phyloP scores from a whole-genome alignment of 2,888 invertebrate species.

The Eupeodes latifasciatus region DNA sequence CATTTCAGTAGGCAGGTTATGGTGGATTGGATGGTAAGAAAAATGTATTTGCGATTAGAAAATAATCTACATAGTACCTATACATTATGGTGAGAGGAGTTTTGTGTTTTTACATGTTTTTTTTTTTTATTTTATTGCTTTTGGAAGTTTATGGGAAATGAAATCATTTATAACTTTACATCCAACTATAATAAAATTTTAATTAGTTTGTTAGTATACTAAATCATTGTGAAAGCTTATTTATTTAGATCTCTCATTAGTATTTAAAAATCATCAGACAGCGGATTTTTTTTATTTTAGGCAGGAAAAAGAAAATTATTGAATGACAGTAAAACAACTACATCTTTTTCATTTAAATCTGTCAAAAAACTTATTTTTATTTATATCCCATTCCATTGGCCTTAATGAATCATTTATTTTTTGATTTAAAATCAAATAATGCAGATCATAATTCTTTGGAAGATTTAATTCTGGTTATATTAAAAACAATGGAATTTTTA shows the following conservation, averaged over 20 bases:
- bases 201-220: not conserved
- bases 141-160: constrained; percentile 4
- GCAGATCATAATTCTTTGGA: too few relatives aligned
- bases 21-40: not conserved
- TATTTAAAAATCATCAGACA: not conserved
- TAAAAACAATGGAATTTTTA: too few relatives aligned
- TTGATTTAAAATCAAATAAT: too few relatives aligned
- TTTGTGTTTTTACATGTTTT: not conserved
- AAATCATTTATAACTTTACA: constrained; percentile 2
- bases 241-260: not conserved
- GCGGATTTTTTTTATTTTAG: not conserved
- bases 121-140: not conserved
- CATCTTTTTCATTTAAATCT: too few relatives aligned
- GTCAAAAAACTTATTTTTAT: too few relatives aligned
- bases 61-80: not conserved
- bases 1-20: constrained; percentile 3
- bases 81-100: not conserved
- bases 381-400: too few relatives aligned
- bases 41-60: not conserved
- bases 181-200: not conserved
- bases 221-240: not conserved
- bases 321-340: too few relatives aligned
- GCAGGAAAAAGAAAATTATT: not conserved
- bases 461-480: too few relatives aligned
- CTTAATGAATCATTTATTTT: too few relatives aligned